These are phyloP conservation scores for Rattus rattus DNA, from an alignment of 2,113 vertebrate genomes.

Conservation along the genomic window DNA sequence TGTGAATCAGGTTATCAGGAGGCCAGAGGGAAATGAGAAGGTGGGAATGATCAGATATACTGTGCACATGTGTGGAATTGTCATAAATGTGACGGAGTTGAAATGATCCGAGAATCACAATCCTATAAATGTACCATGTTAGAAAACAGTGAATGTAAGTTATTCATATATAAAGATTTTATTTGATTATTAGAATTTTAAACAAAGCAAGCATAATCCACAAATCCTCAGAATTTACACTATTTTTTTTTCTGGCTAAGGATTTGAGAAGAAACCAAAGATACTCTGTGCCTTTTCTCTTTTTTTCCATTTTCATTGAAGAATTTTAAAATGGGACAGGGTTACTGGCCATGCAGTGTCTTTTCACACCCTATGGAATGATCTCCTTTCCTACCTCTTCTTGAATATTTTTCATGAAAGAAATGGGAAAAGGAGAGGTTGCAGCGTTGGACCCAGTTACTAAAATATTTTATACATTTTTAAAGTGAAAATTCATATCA, in stretches of 20 bases:
- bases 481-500: background rate
- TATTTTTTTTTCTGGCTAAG: background rate
- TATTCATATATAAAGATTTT: background rate
- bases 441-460: background rate
- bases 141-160: background rate
- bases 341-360: rapidly evolving
- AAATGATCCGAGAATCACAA: background rate
- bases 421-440: background rate
- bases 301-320: background rate
- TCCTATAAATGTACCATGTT: background rate
- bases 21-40: background rate
- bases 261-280: background rate
- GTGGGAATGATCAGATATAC: background rate
- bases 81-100: background rate
- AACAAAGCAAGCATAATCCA: background rate
- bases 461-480: conserved; percentile 9
- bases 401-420: background rate
- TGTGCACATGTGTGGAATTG: background rate
- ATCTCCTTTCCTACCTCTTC: background rate
- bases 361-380: rapidly evolving
- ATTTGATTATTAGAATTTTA: background rate
- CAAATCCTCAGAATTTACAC: background rate
- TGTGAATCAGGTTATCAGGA: background rate
- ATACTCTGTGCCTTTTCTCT: background rate
- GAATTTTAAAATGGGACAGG: background rate